These are phyloP conservation scores for Genyomyrus donnyi DNA, from an alignment of 2,113 vertebrate genomes.

Conservation along the genomic window DNA sequence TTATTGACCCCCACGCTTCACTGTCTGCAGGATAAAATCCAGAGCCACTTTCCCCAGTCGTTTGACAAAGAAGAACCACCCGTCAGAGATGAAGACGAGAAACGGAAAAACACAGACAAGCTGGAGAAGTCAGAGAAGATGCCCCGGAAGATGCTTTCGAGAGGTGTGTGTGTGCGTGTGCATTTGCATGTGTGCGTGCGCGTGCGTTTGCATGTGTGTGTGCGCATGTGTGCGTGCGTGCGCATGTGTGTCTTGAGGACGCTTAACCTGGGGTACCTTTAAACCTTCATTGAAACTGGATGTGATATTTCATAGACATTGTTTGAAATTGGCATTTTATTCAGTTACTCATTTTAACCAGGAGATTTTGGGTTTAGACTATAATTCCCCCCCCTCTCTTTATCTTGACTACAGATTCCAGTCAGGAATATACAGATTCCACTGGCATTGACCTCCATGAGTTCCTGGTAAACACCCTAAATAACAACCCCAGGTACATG, in stretches of 20 bases:
- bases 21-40: slow-evolving; percentile 74
- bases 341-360: background rate
- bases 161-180: slow-evolving; percentile 61
- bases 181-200: background rate
- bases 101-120: slow-evolving; percentile 63
- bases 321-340: background rate
- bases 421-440: slow-evolving; percentile 97
- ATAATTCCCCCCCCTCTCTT: background rate
- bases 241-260: background rate
- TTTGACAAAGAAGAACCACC: slow-evolving; percentile 79
- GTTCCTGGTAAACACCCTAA: slow-evolving; percentile 96
- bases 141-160: slow-evolving; percentile 84
- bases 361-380: background rate
- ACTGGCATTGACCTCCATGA: slow-evolving; percentile 97
- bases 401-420: slow-evolving; percentile 74
- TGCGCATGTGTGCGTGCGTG: background rate
- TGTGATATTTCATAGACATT: background rate
- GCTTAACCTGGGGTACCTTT: background rate
- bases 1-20: background rate
- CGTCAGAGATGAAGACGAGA: slow-evolving; percentile 81
- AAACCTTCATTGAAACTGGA: background rate
- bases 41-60: slow-evolving; percentile 67
- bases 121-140: slow-evolving; percentile 74
- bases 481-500: slow-evolving; percentile 87
- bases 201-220: background rate